Percentiles rank a stretch among this genome's conserved stretches.
phyloP scores from a whole-genome alignment of 2,888 invertebrate genomes.

The Ommatoiulus sabulosus region DNA sequence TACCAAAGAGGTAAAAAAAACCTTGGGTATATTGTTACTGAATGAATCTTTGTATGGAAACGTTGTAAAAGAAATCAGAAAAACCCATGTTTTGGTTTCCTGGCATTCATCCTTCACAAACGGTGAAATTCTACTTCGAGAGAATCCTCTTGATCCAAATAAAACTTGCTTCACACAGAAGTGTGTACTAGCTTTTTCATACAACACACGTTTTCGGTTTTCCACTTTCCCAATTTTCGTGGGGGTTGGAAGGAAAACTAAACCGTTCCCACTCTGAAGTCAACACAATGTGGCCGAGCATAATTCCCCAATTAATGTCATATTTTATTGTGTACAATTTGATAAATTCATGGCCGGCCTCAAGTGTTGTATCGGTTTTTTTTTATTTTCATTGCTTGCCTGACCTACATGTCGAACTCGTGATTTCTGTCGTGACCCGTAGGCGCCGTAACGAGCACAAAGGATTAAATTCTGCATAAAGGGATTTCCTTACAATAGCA shows the following conservation, averaged over 20 bases:
- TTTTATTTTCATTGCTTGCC: not conserved
- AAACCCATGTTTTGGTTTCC: not conserved
- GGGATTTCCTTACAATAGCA: slow-evolving; percentile 5
- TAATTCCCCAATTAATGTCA: slow-evolving; percentile 32
- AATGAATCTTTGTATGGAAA: not conserved
- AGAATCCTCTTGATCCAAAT: not conserved
- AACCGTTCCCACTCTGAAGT: not conserved
- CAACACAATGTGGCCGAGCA: not conserved
- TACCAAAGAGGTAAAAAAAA: too few relatives aligned
- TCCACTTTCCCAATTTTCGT: not conserved
- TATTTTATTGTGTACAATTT: not conserved
- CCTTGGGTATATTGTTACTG: too few relatives aligned
- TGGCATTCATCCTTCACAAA: not conserved
- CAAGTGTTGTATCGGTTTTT: not conserved
- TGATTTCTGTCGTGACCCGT: not conserved
- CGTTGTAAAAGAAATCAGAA: not conserved
- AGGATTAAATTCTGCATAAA: not conserved
- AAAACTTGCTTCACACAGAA: not conserved
- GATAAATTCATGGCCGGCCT: slow-evolving; percentile 36
- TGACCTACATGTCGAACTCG: slow-evolving; percentile 28
- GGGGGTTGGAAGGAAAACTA: not conserved
- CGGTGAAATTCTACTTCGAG: slow-evolving; percentile 7
- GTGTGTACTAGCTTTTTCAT: not conserved
- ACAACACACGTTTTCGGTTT: not conserved
- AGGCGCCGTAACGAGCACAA: slow-evolving; percentile 31